Evolutionary conservation across 2,797 vertebrate genomes (phyloP).

Genomic region (Megalops cyprinoides): DNA sequence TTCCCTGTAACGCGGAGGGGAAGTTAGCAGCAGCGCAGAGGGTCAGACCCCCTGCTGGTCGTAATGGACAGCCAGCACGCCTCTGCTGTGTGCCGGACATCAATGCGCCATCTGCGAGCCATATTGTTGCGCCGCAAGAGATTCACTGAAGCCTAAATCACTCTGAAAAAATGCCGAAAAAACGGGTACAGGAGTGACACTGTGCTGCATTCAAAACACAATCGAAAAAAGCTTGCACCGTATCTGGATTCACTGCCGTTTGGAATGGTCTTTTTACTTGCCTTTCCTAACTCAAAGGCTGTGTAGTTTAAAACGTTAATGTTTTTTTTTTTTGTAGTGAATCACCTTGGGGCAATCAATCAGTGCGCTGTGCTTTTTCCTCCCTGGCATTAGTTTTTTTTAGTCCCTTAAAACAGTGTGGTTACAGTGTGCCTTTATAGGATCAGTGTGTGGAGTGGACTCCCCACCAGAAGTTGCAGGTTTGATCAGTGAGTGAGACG

Average conservation of each 20-base stretch:
- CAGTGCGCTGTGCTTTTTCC: too few species aligned
- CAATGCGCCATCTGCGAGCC: not conserved
- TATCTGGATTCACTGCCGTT: too few species aligned
- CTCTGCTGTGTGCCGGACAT: not conserved
- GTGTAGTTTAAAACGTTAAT: too few species aligned
- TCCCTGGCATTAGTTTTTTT: too few species aligned
- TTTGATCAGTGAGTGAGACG: not conserved
- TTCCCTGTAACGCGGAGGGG: not conserved
- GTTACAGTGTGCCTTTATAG: not conserved
- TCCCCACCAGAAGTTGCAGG: not conserved
- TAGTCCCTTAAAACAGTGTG: not conserved
- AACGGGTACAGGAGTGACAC: too few species aligned
- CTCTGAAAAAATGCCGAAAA: not conserved
- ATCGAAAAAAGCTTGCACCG: too few species aligned
- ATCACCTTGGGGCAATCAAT: too few species aligned
- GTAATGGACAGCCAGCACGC: not conserved
- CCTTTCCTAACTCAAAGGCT: too few species aligned
- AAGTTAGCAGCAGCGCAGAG: not conserved
- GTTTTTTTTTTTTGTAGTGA: too few species aligned
- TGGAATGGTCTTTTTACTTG: too few species aligned
- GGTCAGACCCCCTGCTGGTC: not conserved
- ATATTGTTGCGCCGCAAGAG: conserved; percentile 5
- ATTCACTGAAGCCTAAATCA: not conserved
- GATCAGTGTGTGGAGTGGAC: too few species aligned
- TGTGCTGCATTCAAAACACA: not conserved